Evolutionary conservation across 2,797 vertebrate species (phyloP), one percentile per base, ranked within the genome.

Genomic region (Falco rusticolus): DNA sequence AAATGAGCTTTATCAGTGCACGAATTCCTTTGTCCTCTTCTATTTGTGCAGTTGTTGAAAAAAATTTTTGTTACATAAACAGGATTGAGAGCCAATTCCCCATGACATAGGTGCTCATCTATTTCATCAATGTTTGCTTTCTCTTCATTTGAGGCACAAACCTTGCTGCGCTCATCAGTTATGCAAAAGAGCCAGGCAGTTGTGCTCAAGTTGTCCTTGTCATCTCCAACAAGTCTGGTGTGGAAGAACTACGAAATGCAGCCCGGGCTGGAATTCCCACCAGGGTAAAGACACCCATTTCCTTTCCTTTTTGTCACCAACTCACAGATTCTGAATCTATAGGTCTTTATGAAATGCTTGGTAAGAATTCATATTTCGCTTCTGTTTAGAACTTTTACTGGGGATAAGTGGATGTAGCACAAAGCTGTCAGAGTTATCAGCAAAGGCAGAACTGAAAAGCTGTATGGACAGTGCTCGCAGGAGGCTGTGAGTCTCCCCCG

Each of bases 231-330:
- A 97, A 98, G 54, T 97, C 98, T 0, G 98, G 98, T 0, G 98
- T 99, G 31, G 97, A 98, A 90, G 99, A 99, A 53, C 97, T 99
- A 85, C 98, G 98, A 96, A 98, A 98, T 48, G 99, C 99, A 2
- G 98, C 98, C 2, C 97, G 98, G 57, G 98, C 99, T 3, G 98
- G 98, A 20, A 99, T 99, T 78, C 98, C 99, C 92, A 99, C 99
- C 19, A 97, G 99, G 97, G 99, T 99, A 96, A 81, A 84, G 39
- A 51, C 65, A 45, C 29, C 0, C 0, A 1, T 43, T 64, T 78
- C 41, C n/a, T 90, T 53, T 56, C n/a, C n/a, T 56, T 48, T 25
- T 5, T 21, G 2, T 41, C 34, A 31, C n/a, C 34, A 64, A 2
- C 60, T 51, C 51, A 45, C 41, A 16, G 39, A 26, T 68, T 43